phyloP scores from a whole-genome alignment of 2,888 invertebrate genomes.

The Cheilosia soror region DNA sequence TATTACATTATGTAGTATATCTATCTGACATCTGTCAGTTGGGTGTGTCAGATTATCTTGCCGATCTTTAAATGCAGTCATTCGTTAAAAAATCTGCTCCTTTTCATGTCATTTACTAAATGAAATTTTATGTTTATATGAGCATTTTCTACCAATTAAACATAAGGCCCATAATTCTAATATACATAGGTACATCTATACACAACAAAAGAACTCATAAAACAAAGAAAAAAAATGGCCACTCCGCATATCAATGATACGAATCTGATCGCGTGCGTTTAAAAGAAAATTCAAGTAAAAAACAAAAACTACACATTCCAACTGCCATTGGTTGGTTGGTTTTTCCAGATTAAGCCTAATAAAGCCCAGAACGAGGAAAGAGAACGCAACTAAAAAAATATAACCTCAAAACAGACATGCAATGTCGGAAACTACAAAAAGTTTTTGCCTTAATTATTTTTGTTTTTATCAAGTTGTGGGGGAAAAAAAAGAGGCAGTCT shows the following conservation, averaged over 20 bases:
- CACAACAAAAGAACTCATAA: conserved; percentile 10
- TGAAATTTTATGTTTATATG: conserved; percentile 50
- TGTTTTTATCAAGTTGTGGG: conserved; percentile 13
- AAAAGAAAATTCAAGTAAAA: conserved; percentile 27
- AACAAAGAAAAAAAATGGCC: conserved; percentile 53
- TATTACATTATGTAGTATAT: no score
- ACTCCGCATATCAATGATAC: conserved; percentile 52
- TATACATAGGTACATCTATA: conserved; percentile 21
- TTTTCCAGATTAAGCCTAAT: conserved; percentile 48
- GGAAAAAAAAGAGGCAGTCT: conserved; percentile 9
- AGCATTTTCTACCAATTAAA: conserved; percentile 69
- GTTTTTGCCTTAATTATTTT: conserved; percentile 57
- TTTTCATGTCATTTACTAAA: conserved; percentile 40
- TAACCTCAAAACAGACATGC: conserved; percentile 66
- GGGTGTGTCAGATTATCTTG: conserved; percentile 20
- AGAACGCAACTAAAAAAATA: conserved; percentile 7
- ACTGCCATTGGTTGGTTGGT: conserved; percentile 40
- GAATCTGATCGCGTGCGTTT: conserved; percentile 66
- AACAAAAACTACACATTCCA: conserved; percentile 25
- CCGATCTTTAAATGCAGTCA: conserved; percentile 20
- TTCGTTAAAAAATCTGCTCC: background rate
- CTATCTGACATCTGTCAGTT: conserved; percentile 56
- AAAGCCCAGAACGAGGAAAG: conserved; percentile 14
- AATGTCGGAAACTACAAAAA: conserved; percentile 66
- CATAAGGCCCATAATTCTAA: conserved; percentile 25